These are phyloP conservation scores for Dione vanillae DNA, from an alignment of 2,888 invertebrate species.

Conservation along the genomic window DNA sequence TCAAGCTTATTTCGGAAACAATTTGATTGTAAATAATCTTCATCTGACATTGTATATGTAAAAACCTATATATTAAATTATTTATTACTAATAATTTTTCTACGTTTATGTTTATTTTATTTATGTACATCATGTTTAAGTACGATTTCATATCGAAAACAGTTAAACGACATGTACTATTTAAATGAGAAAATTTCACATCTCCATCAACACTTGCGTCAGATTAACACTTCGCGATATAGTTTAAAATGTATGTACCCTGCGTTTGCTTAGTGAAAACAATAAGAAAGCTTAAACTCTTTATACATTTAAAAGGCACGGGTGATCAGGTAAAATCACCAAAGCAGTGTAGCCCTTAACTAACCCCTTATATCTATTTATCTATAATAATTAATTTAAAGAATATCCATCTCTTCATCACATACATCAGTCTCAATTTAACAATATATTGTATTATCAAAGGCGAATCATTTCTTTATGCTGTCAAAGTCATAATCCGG, in stretches of 20 bases:
- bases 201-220: slow-evolving; percentile 5
- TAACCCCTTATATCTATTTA: slow-evolving; percentile 40
- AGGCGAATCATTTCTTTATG: slow-evolving; percentile 73
- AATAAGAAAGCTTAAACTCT: slow-evolving; percentile 29
- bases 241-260: slow-evolving; percentile 32
- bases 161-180: background rate
- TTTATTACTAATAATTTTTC: slow-evolving; percentile 20
- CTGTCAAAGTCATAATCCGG: slow-evolving; percentile 68
- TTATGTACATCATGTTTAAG: slow-evolving; percentile 13
- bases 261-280: slow-evolving; percentile 31
- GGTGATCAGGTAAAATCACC: slow-evolving; percentile 31
- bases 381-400: slow-evolving; percentile 39
- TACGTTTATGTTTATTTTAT: slow-evolving; percentile 9
- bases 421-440: slow-evolving; percentile 79
- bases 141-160: background rate
- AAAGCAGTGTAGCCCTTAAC: slow-evolving; percentile 28
- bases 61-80: slow-evolving; percentile 17
- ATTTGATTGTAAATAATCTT: slow-evolving; percentile 10
- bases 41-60: slow-evolving; percentile 10
- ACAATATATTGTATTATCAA: slow-evolving; percentile 51
- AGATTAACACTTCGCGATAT: slow-evolving; percentile 20
- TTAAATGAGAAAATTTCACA: slow-evolving; percentile 5
- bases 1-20: slow-evolving; percentile 18
- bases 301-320: slow-evolving; percentile 34
- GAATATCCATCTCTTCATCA: slow-evolving; percentile 56